Percentiles rank a stretch among this genome's conserved stretches.
phyloP scores from a whole-genome alignment of 2,797 vertebrate species.

The Semaprochilodus insignis region DNA sequence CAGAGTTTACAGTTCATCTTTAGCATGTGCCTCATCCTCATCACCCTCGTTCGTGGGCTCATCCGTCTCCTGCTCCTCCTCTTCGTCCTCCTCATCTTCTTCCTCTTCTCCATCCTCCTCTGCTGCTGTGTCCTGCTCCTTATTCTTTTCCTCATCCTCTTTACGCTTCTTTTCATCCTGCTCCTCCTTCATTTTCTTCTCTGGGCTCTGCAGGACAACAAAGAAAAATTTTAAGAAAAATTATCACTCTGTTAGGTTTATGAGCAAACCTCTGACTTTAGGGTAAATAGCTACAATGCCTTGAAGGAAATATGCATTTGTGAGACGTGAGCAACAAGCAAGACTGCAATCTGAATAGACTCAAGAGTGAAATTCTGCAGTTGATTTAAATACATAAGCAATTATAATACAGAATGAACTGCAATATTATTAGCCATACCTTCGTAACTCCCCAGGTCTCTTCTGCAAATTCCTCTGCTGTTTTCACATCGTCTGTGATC shows the following conservation, averaged over 20 bases:
- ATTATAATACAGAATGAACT: not conserved
- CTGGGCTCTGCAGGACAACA: conserved; percentile 71
- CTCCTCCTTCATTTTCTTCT: conserved; percentile 82
- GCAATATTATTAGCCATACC: conserved; percentile 61
- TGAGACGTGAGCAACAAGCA: not conserved
- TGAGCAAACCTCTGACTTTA: not conserved
- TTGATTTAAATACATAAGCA: no score
- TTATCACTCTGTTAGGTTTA: not conserved
- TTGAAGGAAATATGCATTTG: not conserved
- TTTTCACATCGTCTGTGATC: conserved; percentile 81
- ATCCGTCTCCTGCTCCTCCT: conserved; percentile 43
- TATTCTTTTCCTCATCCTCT: conserved; percentile 80
- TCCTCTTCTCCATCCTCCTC: conserved; percentile 55
- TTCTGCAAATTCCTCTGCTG: conserved; percentile 83
- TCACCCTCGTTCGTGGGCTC: conserved; percentile 69
- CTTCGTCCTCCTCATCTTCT: conserved; percentile 2
- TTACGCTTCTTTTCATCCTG: conserved; percentile 78
- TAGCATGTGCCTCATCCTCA: conserved; percentile 63
- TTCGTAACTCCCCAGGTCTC: conserved; percentile 84
- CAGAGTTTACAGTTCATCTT: conserved; percentile 79
- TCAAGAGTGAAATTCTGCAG: not conserved
- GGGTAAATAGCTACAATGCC: not conserved
- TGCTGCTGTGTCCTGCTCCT: conserved; percentile 67
- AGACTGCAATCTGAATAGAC: not conserved
- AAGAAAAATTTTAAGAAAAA: not conserved